Evolutionary conservation across 2,888 invertebrate genomes (phyloP).

Genomic region (Eretmocerus hayati): DNA sequence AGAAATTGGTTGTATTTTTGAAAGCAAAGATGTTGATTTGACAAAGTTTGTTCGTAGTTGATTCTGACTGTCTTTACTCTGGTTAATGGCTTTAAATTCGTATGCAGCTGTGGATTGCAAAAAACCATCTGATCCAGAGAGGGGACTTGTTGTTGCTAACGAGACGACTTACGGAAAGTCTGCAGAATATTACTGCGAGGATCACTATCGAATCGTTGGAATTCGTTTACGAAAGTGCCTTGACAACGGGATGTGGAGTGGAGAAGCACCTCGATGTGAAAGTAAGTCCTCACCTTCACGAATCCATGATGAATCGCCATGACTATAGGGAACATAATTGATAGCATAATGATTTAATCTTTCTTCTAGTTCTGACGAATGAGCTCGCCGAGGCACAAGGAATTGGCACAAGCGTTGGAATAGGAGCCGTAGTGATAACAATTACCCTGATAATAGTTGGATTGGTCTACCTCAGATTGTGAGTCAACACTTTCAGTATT

Average conservation of each 20-base stretch:
- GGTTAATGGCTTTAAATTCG: no score
- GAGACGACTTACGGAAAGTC: constrained; percentile 77
- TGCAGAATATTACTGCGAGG: constrained; percentile 84
- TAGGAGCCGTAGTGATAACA: constrained; percentile 75
- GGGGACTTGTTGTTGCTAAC: constrained; percentile 80
- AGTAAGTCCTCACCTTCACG: no score
- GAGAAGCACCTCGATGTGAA: constrained; percentile 78
- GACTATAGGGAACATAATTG: not conserved
- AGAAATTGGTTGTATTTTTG: no score
- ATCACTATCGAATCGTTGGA: constrained; percentile 74
- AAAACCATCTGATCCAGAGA: constrained; percentile 70
- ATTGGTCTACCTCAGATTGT: constrained; percentile 75
- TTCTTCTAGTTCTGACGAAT: constrained; percentile 33
- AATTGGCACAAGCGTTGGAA: constrained; percentile 74
- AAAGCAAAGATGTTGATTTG: no score
- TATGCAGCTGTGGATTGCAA: constrained; percentile 74
- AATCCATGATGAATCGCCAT: not conserved
- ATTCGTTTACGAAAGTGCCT: constrained; percentile 76
- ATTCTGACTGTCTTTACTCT: no score
- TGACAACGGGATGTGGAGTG: constrained; percentile 81
- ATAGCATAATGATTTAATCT: not conserved
- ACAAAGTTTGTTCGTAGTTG: no score
- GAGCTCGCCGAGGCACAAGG: constrained; percentile 61
- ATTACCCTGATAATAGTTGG: constrained; percentile 72
- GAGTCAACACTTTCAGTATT: constrained; percentile 46